Percentiles rank a stretch among this genome's conserved stretches.
Conservation (phyloP, 2,797 vertebrate genomes). For the Acanthopagrus latus region DNA sequence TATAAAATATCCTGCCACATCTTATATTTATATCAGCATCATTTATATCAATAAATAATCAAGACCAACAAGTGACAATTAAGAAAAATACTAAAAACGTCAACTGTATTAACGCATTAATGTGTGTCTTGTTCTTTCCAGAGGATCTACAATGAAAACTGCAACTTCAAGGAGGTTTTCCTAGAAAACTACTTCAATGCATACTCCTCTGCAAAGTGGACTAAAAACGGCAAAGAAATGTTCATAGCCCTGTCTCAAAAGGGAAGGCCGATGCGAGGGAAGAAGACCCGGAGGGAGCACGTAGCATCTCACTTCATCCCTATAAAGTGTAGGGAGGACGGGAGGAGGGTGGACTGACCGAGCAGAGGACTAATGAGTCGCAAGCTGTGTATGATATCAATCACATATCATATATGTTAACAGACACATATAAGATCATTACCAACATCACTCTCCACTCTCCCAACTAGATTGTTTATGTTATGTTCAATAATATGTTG, state of each 20-base stretch:
- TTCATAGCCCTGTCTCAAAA: conserved; percentile 97
- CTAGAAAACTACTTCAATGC: conserved; percentile 98
- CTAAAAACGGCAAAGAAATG: conserved; percentile 93
- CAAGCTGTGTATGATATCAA: conserved; percentile 36
- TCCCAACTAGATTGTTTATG: conserved; percentile 47
- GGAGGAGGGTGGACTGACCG: conserved; percentile 79
- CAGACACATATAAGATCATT: conserved; percentile 61
- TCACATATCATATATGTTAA: conserved; percentile 57
- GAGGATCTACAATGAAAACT: conserved; percentile 96
- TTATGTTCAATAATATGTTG: conserved; percentile 39
- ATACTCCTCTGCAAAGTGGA: conserved; percentile 96
- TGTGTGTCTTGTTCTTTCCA: conserved; percentile 73
- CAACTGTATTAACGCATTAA: conserved; percentile 1
- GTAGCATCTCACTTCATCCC: conserved; percentile 97
- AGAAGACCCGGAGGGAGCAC: conserved; percentile 94
- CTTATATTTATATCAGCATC: too few species aligned
- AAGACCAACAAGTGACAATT: background rate
- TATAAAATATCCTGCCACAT: too few species aligned
- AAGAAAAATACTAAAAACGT: conserved; percentile 17
- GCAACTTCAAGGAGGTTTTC: conserved; percentile 98
- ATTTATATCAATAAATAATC: background rate
- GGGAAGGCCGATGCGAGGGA: conserved; percentile 92
- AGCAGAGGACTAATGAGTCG: conserved; percentile 18
- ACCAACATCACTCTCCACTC: conserved; percentile 50
- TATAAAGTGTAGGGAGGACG: conserved; percentile 92